Base-by-base conservation (phyloP, 2,113 vertebrate genomes). In the Chroicocephalus ridibundus region DNA sequence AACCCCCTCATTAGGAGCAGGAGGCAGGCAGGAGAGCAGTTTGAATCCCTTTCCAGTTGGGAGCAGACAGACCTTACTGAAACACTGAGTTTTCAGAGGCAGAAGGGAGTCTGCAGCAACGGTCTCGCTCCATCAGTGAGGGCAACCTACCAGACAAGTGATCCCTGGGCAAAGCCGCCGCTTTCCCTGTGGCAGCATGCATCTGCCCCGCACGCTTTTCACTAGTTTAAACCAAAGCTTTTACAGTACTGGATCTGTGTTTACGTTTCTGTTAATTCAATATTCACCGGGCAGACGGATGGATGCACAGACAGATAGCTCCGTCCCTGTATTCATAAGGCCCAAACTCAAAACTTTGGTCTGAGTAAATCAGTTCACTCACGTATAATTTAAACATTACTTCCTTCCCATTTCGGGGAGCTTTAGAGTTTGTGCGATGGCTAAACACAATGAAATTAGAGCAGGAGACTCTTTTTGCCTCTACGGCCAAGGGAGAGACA, bases 341-440 rank as follows among this genome's bases (percentile, higher is more conserved):
- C 87, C 6, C 11, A 78, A 96, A 95, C 93, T 91, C 70, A 20
- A 47, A 96, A 71, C 88, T 93, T 70, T 11, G 6, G 90, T 31
- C 86, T 71, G 77, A 94, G 83, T 79, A 82, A 76, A 94, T 89
- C 94, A 89, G 96, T 57, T 95, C 94, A 91, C 93, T 96, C 95
- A 79, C 94, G 94, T 79, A 80, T 89, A 94, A 97, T 87, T 96
- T 91, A 96, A 95, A 88, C 91, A 47, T 95, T 84, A 96, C 91
- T 97, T 97, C 95, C 95, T 95, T 95, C 93, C 95, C 91, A 42
- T 91, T 91, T 77, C 54, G 18, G 94, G 88, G 70, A 93, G 89
- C 95, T 96, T 79, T 84, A 68, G 61, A 93, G 86, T 94, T 89
- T 95, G 78, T 79, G 89, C 16, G 0, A 69, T 66, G 93, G 94